Conservation (phyloP, 2,797 vertebrate species). For the Linurgus olivaceus region DNA sequence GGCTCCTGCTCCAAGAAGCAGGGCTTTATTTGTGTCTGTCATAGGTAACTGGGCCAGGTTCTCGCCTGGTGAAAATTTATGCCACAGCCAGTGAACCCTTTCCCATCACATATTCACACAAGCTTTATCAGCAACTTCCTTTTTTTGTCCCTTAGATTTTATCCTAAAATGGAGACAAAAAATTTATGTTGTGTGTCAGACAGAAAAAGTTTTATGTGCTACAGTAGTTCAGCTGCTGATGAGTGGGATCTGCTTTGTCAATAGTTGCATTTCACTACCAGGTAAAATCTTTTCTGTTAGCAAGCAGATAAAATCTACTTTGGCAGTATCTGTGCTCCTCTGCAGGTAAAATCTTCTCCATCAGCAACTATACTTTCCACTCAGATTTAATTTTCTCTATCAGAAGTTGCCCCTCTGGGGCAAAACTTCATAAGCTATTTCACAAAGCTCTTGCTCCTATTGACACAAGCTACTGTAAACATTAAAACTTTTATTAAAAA, state of each 20-base stretch:
- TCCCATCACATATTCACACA: background rate
- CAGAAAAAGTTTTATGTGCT: constrained; percentile 13
- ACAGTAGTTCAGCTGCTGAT: background rate
- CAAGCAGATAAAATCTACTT: constrained; percentile 30
- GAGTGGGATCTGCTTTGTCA: constrained; percentile 21
- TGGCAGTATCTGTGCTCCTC: background rate
- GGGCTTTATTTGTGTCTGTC: background rate
- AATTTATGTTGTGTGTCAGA: background rate
- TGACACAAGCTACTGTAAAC: background rate
- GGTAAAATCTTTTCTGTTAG: constrained; percentile 23
- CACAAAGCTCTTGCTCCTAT: background rate
- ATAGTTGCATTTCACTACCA: constrained; percentile 19
- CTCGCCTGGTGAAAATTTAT: background rate
- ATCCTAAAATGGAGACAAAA: background rate
- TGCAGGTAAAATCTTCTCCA: constrained; percentile 21
- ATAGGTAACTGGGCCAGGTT: rapidly evolving
- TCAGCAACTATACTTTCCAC: constrained; percentile 16
- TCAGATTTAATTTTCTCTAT: background rate
- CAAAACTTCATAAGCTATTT: constrained; percentile 16
- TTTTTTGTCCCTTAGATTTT: background rate
- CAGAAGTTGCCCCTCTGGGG: constrained; percentile 4
- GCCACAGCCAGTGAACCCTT: background rate
- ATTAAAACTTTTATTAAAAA: background rate
- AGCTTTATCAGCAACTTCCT: background rate
- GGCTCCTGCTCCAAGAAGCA: background rate